Evolutionary conservation across 2,888 invertebrate genomes (phyloP), one percentile per base, ranked within the genome.

Genomic region (Drosophila robusta): DNA sequence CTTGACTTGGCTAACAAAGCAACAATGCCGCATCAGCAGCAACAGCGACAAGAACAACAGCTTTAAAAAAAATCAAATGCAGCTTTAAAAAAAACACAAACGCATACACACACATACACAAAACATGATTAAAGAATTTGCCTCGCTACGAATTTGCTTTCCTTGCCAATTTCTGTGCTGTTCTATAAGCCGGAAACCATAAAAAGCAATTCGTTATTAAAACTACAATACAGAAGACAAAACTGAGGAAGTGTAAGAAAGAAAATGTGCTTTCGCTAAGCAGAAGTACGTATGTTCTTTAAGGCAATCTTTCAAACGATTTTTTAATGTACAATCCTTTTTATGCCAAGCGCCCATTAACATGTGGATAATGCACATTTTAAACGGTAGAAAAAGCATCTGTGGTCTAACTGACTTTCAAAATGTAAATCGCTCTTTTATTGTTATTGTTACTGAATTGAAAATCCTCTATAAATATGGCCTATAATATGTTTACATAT

Each of bases 141-240:
- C 44, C 55, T 44, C 49, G 47, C 50, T 64, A 47, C 61, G 64
- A 65, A 58, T 83, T 61, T 73, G 63, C 58, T 74, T 83, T 62
- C 56, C 65, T 83, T 82, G 84, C 82, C 80, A 88, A 86, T 83
- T 88, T 87, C 65, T 68, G 60, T 64, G 49, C 71, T 70, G 61
- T 66, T 67, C 75, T 47, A 88, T 84, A 89, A 84, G 87, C 87
- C 89, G 83, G 83, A 89, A 84, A 87, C 87, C 83, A 84, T 84
- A 89, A 84, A 84, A 87, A 77, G 63, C 85, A 87, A 87, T 84
- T 84, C 78, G 87, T 84, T 89, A 89, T 84, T 84, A 84, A 87
- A 80, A 84, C 75, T 87, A 69, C 78, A 87, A 70, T 65, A 64
- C 78, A 60, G 41, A 57, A 14, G 47, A 55, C 54, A 68, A 62